These are phyloP conservation scores for Aegotheles bennettii DNA, from an alignment of 2,113 vertebrate species.

Conservation along the genomic window DNA sequence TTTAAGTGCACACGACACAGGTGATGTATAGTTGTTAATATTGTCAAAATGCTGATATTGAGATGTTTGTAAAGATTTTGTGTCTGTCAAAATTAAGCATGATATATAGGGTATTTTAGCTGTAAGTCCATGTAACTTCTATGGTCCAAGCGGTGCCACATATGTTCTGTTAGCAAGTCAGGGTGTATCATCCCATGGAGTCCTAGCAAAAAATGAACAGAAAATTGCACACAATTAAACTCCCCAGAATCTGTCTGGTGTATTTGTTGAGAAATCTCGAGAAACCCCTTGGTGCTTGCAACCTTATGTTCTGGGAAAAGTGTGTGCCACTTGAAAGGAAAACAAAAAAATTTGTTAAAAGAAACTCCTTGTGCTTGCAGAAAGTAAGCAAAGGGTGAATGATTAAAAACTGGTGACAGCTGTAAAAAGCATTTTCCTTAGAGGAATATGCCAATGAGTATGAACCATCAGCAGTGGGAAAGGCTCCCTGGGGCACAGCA, in stretches of 20 bases:
- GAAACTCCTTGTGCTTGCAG: neutral
- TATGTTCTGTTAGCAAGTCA: neutral
- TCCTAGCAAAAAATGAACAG: neutral
- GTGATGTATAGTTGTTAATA: constrained; percentile 62
- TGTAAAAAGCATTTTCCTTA: neutral
- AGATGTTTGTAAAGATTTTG: neutral
- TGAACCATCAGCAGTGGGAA: neutral
- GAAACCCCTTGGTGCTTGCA: neutral
- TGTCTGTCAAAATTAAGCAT: neutral
- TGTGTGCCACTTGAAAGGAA: neutral
- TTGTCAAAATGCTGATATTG: neutral
- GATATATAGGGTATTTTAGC: neutral
- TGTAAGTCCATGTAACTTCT: neutral
- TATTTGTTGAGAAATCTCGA: neutral
- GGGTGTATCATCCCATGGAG: neutral
- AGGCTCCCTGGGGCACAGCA: neutral
- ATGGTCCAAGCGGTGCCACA: neutral
- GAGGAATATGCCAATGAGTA: neutral
- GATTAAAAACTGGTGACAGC: neutral
- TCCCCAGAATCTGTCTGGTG: neutral
- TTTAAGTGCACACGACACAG: constrained; percentile 97
- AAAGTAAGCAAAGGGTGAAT: neutral
- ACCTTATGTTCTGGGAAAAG: neutral
- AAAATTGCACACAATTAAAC: neutral
- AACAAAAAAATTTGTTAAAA: neutral